Base-by-base conservation (phyloP, 1,140 invertebrate species). In the Plodia interpunctella region DNA sequence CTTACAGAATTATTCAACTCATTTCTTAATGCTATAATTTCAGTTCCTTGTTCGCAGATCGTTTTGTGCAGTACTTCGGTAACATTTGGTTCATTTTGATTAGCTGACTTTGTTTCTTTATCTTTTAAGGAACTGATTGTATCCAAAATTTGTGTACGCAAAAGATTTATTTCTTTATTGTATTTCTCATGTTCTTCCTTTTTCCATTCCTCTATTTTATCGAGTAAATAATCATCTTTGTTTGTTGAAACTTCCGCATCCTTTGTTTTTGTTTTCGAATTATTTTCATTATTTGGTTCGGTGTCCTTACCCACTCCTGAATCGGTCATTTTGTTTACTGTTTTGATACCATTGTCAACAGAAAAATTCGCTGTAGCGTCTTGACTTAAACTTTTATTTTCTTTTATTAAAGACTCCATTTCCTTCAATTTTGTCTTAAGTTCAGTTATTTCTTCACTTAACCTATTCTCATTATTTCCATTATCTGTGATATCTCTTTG, bases 361-460 rank as follows among this genome's bases (percentile, higher is more conserved):
- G 38, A 2, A 3, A 2, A 0, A 44, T 44, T 44, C 13, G 1
- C 15, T 44, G 18, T 28, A 44, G 15, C 13, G 55, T 49, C 57
- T 62, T 15, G 9, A 35, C 17, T 50, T 65, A 50, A 56, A 53
- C 50, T 53, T 51, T 61, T 5, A n/a, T 21, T 55, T 60, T 35
- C 28, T 35, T 18, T 44, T 51, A 18, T 62, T 15, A 44, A 44
- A 15, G 38, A 44, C 75, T 87, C 82, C 90, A 74, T 84, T 74
- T 72, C 80, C 75, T 72, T 88, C 66, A 82, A 73, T 83, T 83
- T 89, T 25, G 59, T 51, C 69, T 78, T 78, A 66, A 91, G 52
- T 76, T 82, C 64, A 59, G 72, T 73, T 63, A 77, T 90, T 90
- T 68, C 91, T 61, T 75, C 90, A 88, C 74, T 93, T 90, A 72